Conservation (phyloP, 2,113 vertebrate genomes). For the Phodopus roborovskii region DNA sequence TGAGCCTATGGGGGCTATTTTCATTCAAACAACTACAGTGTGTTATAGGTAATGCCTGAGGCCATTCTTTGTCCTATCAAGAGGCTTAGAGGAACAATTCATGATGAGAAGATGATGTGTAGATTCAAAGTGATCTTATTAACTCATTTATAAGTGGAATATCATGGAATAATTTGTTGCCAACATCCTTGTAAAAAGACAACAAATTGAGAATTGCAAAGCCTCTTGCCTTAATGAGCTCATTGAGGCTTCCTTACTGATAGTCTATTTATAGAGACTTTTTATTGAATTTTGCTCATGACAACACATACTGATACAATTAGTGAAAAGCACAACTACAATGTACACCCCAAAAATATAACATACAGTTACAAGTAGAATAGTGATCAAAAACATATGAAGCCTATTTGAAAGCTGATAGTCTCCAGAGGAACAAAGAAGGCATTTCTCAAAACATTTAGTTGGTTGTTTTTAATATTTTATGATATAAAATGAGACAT, state of each 20-base stretch:
- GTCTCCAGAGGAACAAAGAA: neutral
- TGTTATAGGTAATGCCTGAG: neutral
- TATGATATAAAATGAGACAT: neutral
- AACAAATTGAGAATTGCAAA: neutral
- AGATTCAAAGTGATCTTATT: neutral
- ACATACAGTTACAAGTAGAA: neutral
- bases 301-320: neutral
- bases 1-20: neutral
- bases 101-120: neutral
- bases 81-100: neutral
- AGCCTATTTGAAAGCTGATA: neutral
- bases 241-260: neutral
- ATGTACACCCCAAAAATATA: neutral
- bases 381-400: neutral
- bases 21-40: neutral
- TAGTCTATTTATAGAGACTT: neutral
- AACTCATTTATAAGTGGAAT: neutral
- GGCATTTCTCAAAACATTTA: neutral
- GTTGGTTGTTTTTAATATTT: neutral
- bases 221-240: neutral
- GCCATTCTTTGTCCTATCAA: rapidly evolving
- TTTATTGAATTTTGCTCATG: neutral
- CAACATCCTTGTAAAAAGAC: neutral
- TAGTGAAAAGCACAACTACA: neutral
- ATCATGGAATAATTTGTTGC: neutral